These are phyloP conservation scores for Chitala chitala DNA, from an alignment of 2,113 vertebrate genomes.

Conservation along the genomic window DNA sequence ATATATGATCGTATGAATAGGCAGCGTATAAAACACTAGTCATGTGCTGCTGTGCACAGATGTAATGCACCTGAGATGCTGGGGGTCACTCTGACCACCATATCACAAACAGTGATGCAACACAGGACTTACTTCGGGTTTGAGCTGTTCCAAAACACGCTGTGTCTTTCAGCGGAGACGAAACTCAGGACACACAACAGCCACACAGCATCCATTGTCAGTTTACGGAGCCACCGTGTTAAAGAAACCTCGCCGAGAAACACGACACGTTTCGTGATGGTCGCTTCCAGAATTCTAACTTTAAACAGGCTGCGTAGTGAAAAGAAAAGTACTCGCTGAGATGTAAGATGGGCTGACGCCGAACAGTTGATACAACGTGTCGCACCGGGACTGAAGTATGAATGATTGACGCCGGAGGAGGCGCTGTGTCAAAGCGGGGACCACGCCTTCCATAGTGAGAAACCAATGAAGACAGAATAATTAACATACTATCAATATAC, in stretches of 20 bases:
- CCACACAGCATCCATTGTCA: constrained; percentile 63
- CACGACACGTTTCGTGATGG: constrained; percentile 30
- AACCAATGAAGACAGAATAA: constrained; percentile 11
- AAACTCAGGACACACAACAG: constrained; percentile 49
- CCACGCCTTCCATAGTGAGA: neutral
- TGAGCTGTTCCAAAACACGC: constrained; percentile 68
- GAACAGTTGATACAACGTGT: neutral
- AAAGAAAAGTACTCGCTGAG: neutral
- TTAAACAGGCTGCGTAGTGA: neutral
- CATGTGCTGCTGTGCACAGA: neutral
- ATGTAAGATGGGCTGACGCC: neutral
- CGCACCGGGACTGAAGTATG: constrained; percentile 5
- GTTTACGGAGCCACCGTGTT: constrained; percentile 37
- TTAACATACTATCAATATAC: constrained; percentile 4
- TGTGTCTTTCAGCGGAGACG: constrained; percentile 60
- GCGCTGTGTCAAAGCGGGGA: neutral
- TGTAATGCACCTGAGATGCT: neutral
- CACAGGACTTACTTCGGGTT: constrained; percentile 64
- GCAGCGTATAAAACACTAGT: no score
- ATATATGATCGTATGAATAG: no score
- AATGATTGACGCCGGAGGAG: neutral
- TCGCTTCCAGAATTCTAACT: constrained; percentile 10
- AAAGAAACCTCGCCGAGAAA: neutral
- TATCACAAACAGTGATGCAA: neutral
- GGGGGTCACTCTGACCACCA: neutral